phyloP scores from a whole-genome alignment of 2,113 vertebrate species.

The Glaucidium brasilianum region DNA sequence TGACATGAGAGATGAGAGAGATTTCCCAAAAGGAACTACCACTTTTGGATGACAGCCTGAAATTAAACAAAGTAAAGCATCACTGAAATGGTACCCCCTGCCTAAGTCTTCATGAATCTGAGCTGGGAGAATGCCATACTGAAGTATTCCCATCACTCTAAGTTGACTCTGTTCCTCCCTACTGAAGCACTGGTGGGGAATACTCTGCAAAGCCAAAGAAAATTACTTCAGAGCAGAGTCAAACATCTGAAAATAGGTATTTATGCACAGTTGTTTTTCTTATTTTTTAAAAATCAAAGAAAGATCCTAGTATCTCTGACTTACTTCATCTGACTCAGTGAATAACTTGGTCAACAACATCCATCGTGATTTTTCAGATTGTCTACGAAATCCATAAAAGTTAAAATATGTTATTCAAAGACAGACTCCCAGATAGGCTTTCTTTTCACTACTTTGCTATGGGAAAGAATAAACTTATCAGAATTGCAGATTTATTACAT shows the following conservation, averaged over 20 bases:
- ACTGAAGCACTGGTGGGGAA: neutral
- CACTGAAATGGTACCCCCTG: neutral
- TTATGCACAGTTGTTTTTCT: neutral
- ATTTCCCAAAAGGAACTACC: neutral
- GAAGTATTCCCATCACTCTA: neutral
- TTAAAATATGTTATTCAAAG: neutral
- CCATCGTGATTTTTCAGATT: neutral
- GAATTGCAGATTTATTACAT: neutral
- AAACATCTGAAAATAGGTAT: neutral
- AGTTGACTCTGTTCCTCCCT: neutral
- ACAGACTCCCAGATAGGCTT: neutral
- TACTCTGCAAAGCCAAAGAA: neutral
- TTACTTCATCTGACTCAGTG: neutral
- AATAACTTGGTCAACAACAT: neutral
- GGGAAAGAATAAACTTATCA: neutral
- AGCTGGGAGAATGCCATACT: neutral
- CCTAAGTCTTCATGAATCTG: neutral
- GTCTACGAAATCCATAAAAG: neutral
- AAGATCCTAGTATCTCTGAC: neutral
- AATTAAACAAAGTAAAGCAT: neutral
- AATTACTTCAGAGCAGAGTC: neutral
- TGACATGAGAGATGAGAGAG: neutral
- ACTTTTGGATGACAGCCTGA: neutral
- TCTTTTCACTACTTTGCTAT: neutral
- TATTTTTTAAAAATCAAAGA: neutral